phyloP scores from a whole-genome alignment of 1,140 invertebrate species.

The Eubasilissa regina region DNA sequence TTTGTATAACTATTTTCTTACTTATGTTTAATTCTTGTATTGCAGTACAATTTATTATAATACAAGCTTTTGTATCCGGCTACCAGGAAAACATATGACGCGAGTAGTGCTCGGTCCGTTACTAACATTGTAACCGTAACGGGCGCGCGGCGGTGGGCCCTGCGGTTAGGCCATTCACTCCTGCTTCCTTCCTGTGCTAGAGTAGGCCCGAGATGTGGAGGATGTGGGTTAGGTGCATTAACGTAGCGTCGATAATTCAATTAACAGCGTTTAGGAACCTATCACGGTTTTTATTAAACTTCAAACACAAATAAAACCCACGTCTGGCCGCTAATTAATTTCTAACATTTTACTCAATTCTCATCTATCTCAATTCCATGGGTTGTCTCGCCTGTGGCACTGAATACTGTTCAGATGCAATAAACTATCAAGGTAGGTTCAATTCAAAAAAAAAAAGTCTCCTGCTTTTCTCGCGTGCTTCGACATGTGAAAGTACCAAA shows the following conservation, averaged over 20 bases:
- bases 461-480: too few relatives aligned
- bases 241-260: conserved; percentile 52
- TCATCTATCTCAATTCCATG: neutral
- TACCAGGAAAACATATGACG: conserved; percentile 10
- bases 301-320: conserved; percentile 35
- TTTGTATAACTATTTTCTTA: too few relatives aligned
- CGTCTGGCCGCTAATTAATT: conserved; percentile 47
- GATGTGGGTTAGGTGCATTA: conserved; percentile 51
- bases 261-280: conserved; percentile 53
- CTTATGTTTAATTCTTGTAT: too few relatives aligned
- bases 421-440: too few relatives aligned
- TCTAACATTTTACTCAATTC: conserved; percentile 17
- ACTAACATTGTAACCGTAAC: conserved; percentile 8
- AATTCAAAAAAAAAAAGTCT: too few relatives aligned
- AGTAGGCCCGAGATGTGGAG: neutral
- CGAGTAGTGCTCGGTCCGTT: neutral
- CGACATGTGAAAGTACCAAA: too few relatives aligned
- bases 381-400: too few relatives aligned
- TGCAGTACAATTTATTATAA: too few relatives aligned
- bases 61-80: too few relatives aligned
- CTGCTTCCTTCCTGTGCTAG: conserved; percentile 15
- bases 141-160: conserved; percentile 29
- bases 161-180: conserved; percentile 9
- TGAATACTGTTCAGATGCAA: too few relatives aligned
- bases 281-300: conserved; percentile 46